Evolutionary conservation across 2,797 vertebrate species (phyloP), one percentile per base, ranked within the genome.

Genomic region (Falco berigora): DNA sequence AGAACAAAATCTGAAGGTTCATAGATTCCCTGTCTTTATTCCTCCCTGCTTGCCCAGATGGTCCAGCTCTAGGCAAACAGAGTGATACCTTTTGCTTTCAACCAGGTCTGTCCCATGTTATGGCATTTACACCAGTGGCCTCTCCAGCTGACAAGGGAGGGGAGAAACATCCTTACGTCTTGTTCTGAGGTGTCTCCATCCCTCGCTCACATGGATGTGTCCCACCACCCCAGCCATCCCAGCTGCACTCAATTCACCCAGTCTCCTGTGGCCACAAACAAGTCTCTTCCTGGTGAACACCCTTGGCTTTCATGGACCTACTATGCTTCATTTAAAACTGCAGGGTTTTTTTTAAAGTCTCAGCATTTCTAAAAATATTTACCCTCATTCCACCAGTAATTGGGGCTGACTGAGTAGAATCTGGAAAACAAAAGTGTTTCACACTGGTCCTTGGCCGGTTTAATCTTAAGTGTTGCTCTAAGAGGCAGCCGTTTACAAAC

Each of bases 101-200:
- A 0, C 13, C 2, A 2, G 42, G 15, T 30, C 64, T 17, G 18
- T 8, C 1, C 56, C 10, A 1, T 8, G 59, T 64, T 18, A 1
- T 4, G 25, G 22, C 2, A 0, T 18, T 62, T 11, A 30, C 15
- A 27, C 17, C 4, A 1, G 3, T 3, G 27, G 14, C n/a, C 38
- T 36, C 44, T 38, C 22, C 67, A 20, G n/a, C n/a, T 50, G 34
- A 8, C 8, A 15, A 58, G 25, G 58, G 55, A 53, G 10, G 12
- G 9, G 12, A 18, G 21, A 58, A 81, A 47, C 5, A 1, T 17
- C 49, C 36, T 56, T 14, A 6, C 2, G 1, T n/a, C 72, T 20
- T 64, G 34, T 66, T 88, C 30, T n/a, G 46, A 68, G 36, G 47
- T 62, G n/a, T 4, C 53, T 40, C 0, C 0, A 21, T 11, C 47